A percentile compares a stretch with the other conserved stretches of the same genome.
Evolutionary conservation across 2,888 invertebrate genomes (phyloP).

Genomic region (Pelosia muscerda): DNA sequence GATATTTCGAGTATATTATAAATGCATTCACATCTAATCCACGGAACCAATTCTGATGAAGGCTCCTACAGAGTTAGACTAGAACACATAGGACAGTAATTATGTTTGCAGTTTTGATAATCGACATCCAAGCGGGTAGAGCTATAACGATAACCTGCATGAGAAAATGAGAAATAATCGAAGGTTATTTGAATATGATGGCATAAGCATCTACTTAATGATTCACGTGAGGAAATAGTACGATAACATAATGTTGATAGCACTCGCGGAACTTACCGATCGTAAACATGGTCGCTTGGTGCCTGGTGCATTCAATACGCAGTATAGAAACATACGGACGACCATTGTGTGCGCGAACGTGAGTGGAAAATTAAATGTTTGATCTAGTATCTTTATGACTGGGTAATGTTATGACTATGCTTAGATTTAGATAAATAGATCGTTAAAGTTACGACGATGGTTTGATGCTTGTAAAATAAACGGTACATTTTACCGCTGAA

Average conservation of each 20-base stretch:
- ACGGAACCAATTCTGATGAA: no score
- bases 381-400: background rate
- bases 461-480: background rate
- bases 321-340: constrained; percentile 28
- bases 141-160: background rate
- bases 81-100: no score
- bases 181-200: background rate
- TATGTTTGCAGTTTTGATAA: no score
- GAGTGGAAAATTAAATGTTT: constrained; percentile 3
- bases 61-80: no score
- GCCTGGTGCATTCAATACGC: constrained; percentile 21
- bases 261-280: constrained; percentile 42
- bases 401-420: background rate
- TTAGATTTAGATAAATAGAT: background rate
- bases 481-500: no score
- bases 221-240: constrained; percentile 9
- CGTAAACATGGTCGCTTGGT: constrained; percentile 27
- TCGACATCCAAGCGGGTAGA: no score
- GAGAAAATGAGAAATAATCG: background rate
- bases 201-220: background rate
- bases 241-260: constrained; percentile 33
- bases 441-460: background rate
- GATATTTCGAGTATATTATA: no score
- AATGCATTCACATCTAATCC: no score
- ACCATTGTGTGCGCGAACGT: background rate